Evolutionary conservation across 2,888 invertebrate genomes (phyloP).

Genomic region (Athalia rosae): DNA sequence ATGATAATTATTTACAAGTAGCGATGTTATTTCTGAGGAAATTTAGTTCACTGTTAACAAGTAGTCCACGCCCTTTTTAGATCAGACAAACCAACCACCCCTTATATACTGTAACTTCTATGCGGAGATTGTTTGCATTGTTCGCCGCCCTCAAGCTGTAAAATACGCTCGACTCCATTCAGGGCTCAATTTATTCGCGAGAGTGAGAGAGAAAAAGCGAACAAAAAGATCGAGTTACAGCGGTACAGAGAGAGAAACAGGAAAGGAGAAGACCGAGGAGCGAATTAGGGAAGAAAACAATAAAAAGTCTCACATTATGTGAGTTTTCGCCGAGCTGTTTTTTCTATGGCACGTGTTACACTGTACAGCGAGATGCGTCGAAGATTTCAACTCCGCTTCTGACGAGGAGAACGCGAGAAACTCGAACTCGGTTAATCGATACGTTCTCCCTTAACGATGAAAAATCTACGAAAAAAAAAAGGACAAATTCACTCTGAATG

Average conservation of each 20-base stretch:
- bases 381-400: no score
- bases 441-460: no score
- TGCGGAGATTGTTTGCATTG: conserved; percentile 23
- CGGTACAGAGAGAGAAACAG: neutral
- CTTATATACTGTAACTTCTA: neutral
- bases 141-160: neutral
- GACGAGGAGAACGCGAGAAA: no score
- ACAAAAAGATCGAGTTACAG: conserved; percentile 35
- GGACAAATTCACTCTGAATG: no score
- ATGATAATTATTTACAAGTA: neutral
- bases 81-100: conserved; percentile 14
- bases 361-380: no score
- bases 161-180: conserved; percentile 21
- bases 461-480: no score
- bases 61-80: conserved; percentile 31
- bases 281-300: conserved; percentile 46
- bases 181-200: conserved; percentile 13
- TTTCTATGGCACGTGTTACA: no score
- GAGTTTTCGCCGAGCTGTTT: no score
- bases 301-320: no score
- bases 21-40: neutral
- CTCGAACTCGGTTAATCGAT: no score
- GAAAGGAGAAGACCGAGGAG: conserved; percentile 46
- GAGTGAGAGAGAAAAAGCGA: conserved; percentile 30
- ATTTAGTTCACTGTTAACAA: neutral